Percentiles rank a stretch among this genome's conserved stretches.
These are phyloP conservation scores for Cephalotes varians DNA, from an alignment of 2,888 invertebrate genomes.

Conservation along the genomic window DNA sequence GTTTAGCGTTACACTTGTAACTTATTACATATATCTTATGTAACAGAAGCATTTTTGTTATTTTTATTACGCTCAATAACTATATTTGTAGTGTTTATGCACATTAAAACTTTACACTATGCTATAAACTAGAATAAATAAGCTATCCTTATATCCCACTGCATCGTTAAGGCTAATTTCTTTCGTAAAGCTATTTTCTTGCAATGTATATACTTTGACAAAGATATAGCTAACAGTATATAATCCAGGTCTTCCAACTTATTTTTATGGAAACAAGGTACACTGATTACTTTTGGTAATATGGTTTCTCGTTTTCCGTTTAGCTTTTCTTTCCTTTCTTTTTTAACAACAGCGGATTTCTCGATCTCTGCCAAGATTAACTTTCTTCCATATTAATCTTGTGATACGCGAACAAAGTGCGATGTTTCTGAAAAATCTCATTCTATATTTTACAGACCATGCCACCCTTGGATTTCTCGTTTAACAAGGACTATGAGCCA, in stretches of 20 bases:
- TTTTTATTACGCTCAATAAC: constrained; percentile 11
- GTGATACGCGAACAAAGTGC: background rate
- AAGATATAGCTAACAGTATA: constrained; percentile 42
- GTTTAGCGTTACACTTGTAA: constrained; percentile 15
- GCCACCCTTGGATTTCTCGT: constrained; percentile 96
- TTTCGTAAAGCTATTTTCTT: constrained; percentile 58
- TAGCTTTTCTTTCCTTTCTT: constrained; percentile 52
- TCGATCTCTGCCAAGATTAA: constrained; percentile 20
- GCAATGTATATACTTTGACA: constrained; percentile 55
- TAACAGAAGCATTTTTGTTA: background rate
- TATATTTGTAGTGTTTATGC: constrained; percentile 19
- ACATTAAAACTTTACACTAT: constrained; percentile 11
- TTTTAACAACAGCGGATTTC: constrained; percentile 9
- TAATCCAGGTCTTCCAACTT: constrained; percentile 62
- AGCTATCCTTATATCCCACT: background rate
- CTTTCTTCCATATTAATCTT: constrained; percentile 55
- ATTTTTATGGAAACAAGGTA: constrained; percentile 66
- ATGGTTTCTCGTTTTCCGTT: background rate
- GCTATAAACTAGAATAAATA: constrained; percentile 50
- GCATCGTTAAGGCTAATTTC: constrained; percentile 34
- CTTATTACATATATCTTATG: constrained; percentile 5
- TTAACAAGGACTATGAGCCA: constrained; percentile 96
- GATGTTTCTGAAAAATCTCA: constrained; percentile 1
- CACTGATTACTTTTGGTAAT: constrained; percentile 12
- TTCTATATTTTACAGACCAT: constrained; percentile 87